These are phyloP conservation scores for Campoplex nolae DNA, from an alignment of 2,888 invertebrate species.

Conservation along the genomic window DNA sequence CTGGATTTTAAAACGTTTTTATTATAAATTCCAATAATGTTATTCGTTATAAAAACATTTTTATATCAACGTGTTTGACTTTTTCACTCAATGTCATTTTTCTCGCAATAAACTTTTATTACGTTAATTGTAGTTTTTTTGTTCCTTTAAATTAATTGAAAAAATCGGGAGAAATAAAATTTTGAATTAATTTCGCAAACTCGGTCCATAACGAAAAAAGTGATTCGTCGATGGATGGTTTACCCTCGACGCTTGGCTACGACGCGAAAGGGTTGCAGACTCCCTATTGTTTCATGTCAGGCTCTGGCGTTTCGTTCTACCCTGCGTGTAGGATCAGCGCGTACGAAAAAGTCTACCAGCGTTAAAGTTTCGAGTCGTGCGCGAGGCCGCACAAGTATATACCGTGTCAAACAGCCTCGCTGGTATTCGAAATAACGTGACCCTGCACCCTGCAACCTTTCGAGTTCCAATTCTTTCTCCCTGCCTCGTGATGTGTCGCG, in stretches of 20 bases:
- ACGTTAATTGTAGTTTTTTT: too few relatives aligned
- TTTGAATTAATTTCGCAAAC: neutral
- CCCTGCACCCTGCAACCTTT: slow-evolving; percentile 51
- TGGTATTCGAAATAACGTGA: slow-evolving; percentile 45
- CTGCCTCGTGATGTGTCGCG: slow-evolving; percentile 28
- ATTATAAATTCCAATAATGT: too few relatives aligned
- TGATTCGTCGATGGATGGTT: neutral
- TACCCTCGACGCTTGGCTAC: slow-evolving; percentile 32
- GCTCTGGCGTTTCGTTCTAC: slow-evolving; percentile 60
- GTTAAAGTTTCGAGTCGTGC: slow-evolving; percentile 46
- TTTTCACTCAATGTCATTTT: too few relatives aligned
- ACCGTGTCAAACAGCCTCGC: slow-evolving; percentile 9
- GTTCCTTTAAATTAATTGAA: neutral
- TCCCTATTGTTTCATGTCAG: slow-evolving; percentile 64
- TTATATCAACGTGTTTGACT: too few relatives aligned
- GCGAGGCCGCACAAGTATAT: slow-evolving; percentile 14
- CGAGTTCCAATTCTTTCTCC: slow-evolving; percentile 22
- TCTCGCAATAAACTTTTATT: too few relatives aligned
- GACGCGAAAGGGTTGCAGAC: slow-evolving; percentile 61
- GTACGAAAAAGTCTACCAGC: slow-evolving; percentile 31
- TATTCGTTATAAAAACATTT: too few relatives aligned
- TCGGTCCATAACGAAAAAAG: neutral
- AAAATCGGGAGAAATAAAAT: neutral
- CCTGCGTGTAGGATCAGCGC: slow-evolving; percentile 33
- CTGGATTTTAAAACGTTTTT: too few relatives aligned